Evolutionary conservation across 1,140 invertebrate genomes (phyloP).

Genomic region (Limonius californicus): DNA sequence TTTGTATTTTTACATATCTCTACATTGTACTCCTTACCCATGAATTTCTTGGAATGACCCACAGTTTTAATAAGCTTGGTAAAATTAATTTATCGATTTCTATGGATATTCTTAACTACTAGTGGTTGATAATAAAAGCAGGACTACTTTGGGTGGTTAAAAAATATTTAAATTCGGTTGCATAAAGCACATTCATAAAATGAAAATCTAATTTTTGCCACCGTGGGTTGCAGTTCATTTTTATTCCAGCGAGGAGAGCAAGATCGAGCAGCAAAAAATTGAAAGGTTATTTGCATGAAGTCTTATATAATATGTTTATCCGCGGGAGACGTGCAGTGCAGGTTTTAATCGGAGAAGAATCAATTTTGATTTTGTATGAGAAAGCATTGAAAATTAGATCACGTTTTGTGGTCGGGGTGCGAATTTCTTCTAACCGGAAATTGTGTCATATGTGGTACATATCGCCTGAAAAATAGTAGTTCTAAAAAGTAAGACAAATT

Average conservation of each 20-base stretch:
- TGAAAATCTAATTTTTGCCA: not conserved
- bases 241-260: not conserved
- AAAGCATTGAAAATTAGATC: conserved; percentile 31
- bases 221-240: not conserved
- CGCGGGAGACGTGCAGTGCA: conserved; percentile 29
- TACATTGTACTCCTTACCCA: no score
- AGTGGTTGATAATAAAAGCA: no score
- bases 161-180: no score
- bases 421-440: conserved; percentile 21
- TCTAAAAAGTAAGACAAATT: no score
- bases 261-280: conserved; percentile 7
- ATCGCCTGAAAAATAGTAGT: no score
- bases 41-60: no score
- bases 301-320: conserved; percentile 36
- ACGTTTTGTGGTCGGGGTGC: conserved; percentile 22
- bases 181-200: no score
- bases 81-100: no score
- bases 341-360: conserved; percentile 44
- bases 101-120: no score
- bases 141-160: no score
- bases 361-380: conserved; percentile 45
- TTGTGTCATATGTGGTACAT: conserved; percentile 20
- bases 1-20: no score
- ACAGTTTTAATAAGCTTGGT: no score
- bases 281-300: conserved; percentile 30